Base-by-base conservation (phyloP, 2,113 vertebrate genomes). In the Corythornis vintsioides region DNA sequence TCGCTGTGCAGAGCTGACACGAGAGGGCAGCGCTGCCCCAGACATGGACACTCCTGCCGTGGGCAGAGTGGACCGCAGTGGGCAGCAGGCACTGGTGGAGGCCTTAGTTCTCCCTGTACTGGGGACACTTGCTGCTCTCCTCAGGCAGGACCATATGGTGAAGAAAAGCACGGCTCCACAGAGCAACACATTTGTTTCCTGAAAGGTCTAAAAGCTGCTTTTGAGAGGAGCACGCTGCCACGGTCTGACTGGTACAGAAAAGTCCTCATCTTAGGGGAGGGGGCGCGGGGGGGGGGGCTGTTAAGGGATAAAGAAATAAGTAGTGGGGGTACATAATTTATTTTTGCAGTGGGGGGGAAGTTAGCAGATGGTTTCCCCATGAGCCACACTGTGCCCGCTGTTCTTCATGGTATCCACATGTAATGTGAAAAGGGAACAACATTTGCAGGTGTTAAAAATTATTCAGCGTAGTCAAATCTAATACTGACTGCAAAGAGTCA, bases 221-320 rank as follows among this genome's bases (percentile, higher is more conserved):
- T n/a, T 57, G 10, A 25, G 29, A 24, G 3, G 42, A 38, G 3
- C 12, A 6, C 0, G 0, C 31, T 33, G 8, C 42, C 15, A 15
- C 3, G 2, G 14, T 8, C 17, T 33, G 38, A 11, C 10, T 35
- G 6, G 29, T 40, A 25, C 15, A 52, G 17, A 69, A 42, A 63
- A 22, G 6, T 63, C 80, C 14, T 73, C 6, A 13, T 60, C 16
- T 66, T 35, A 33, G 16, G 1, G 15, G 53, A 4, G 18, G 8
- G 3, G 38, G 9, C 33, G 33, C 33, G 33, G 6, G 38, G 38
- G 38, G 9, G 38, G 38, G 38, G 9, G 38, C 7, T 7, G 35
- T 66, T 80, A 33, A 65, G 15, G 38, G 35, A 60, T 14, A 72
- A 84, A 38, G 50, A 72, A 76, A 35, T 1, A 26, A 63, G 3